Conservation (phyloP, 2,797 vertebrate genomes). For the Lepidocolaptes lacrymiger region DNA sequence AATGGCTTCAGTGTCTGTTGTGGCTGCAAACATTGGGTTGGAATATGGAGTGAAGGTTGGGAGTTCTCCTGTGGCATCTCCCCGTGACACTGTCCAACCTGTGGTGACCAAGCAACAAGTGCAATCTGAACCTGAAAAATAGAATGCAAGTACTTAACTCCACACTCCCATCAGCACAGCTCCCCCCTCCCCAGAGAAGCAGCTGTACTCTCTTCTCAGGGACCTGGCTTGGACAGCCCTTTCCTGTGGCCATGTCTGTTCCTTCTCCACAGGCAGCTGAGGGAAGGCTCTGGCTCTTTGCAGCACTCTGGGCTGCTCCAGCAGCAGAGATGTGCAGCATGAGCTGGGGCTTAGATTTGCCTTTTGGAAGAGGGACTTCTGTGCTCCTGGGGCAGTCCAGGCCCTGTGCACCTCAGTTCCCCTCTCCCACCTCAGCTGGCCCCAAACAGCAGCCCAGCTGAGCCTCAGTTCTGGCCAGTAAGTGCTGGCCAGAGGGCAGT, state of each 20-base stretch:
- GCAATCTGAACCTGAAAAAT: not conserved
- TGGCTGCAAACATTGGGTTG: rapidly evolving
- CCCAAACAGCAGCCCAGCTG: not conserved
- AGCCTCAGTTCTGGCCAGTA: not conserved
- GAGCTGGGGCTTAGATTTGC: not conserved
- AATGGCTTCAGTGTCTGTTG: not conserved
- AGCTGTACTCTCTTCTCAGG: not conserved
- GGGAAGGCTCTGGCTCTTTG: not conserved
- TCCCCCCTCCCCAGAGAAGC: not conserved
- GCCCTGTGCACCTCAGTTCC: too few relatives aligned
- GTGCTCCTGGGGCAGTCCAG: not conserved
- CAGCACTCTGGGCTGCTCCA: not conserved
- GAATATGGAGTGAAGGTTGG: not conserved
- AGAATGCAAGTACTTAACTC: not conserved
- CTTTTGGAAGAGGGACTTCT: not conserved
- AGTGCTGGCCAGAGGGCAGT: not conserved
- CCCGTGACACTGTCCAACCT: not conserved
- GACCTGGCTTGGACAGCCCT: not conserved
- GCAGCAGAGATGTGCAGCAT: not conserved
- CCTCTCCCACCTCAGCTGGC: not conserved
- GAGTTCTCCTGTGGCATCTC: not conserved
- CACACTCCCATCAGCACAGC: not conserved
- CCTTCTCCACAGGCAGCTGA: not conserved
- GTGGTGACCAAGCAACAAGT: not conserved
- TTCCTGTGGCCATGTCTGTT: rapidly evolving